phyloP scores from a whole-genome alignment of 2,113 vertebrate genomes.

The Dipodomys ordii region DNA sequence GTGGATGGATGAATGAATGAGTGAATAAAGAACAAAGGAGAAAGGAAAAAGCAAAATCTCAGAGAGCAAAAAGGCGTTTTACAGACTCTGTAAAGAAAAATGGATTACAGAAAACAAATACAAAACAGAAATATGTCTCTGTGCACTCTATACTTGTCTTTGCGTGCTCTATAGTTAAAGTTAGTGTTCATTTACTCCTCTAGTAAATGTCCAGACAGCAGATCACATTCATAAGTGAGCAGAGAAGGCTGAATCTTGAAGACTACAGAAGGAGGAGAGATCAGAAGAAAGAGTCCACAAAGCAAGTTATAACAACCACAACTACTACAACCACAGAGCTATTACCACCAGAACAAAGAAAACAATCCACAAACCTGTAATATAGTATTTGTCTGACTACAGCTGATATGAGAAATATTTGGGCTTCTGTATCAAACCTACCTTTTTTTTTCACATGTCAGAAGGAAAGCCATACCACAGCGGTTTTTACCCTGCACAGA shows the following conservation, averaged over 20 bases:
- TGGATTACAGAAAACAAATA: not conserved
- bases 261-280: not conserved
- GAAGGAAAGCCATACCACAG: not conserved
- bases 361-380: too few species aligned
- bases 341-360: not conserved
- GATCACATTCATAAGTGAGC: not conserved
- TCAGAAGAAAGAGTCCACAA: not conserved
- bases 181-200: not conserved
- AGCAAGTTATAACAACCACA: not conserved
- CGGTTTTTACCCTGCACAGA: not conserved
- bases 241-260: not conserved
- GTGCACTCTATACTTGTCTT: not conserved
- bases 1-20: not conserved
- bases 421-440: not conserved
- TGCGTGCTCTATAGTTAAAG: not conserved
- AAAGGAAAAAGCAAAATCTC: too few species aligned
- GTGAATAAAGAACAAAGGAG: not conserved
- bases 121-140: not conserved
- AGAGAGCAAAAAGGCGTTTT: too few species aligned
- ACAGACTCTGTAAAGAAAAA: not conserved
- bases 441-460: not conserved
- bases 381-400: not conserved
- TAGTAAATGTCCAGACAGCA: not conserved
- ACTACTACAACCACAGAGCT: not conserved
- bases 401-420: not conserved